These are phyloP conservation scores for Cremastinae sp. DNA, from an alignment of 2,888 invertebrate species.

Conservation along the genomic window DNA sequence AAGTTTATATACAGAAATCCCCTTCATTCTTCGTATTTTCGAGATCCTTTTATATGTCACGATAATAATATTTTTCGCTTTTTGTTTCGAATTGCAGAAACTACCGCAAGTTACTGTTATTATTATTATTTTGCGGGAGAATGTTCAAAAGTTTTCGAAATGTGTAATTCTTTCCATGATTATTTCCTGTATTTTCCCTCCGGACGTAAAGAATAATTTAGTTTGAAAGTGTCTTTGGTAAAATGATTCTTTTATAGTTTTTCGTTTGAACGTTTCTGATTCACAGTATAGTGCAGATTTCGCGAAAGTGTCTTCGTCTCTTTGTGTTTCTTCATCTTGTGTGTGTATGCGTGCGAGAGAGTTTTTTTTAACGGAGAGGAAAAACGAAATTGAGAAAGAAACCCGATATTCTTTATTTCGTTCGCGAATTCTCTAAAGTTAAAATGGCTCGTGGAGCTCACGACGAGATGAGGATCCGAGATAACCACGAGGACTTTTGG, in stretches of 20 bases:
- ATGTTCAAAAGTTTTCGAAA: neutral
- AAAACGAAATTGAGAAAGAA: conserved; percentile 20
- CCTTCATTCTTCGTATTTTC: neutral
- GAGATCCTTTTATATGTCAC: neutral
- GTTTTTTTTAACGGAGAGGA: neutral
- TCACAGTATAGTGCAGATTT: too few relatives aligned
- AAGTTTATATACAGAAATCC: too few relatives aligned
- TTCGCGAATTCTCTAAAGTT: conserved; percentile 42
- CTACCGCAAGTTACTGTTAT: too few relatives aligned
- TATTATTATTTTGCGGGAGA: neutral
- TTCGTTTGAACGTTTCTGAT: too few relatives aligned
- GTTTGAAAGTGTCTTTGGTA: too few relatives aligned
- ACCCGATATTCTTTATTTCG: conserved; percentile 16
- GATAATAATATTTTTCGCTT: neutral
- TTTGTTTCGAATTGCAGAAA: too few relatives aligned
- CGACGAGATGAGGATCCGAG: conserved; percentile 38
- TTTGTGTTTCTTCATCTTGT: too few relatives aligned
- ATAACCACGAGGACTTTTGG: conserved; percentile 24
- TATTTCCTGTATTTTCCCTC: too few relatives aligned
- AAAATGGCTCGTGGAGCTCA: conserved; percentile 32
- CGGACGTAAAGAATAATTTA: too few relatives aligned
- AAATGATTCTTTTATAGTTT: too few relatives aligned
- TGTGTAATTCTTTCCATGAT: too few relatives aligned
- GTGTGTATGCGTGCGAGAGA: neutral
- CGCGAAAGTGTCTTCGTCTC: too few relatives aligned